These are phyloP conservation scores for Pycnomerus fuliginosus DNA, from an alignment of 2,888 invertebrate species.

Conservation along the genomic window DNA sequence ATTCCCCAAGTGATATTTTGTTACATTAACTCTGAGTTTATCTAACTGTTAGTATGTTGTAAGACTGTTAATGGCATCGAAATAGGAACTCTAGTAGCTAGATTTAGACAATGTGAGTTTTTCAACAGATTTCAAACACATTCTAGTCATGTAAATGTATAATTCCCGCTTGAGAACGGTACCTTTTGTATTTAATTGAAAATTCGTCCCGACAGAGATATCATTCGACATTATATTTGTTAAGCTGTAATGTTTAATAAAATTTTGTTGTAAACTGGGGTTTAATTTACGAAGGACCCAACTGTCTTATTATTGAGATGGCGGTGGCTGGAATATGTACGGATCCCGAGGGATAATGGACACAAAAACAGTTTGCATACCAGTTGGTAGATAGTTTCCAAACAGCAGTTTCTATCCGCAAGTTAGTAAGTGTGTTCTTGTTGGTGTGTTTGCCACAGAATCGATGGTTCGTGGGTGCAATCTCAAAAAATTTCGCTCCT, in stretches of 20 bases:
- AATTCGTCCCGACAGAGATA: constrained; percentile 16
- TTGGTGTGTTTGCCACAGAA: constrained; percentile 10
- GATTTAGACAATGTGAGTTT: constrained; percentile 3
- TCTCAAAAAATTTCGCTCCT: too few species aligned
- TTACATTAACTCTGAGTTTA: constrained; percentile 4
- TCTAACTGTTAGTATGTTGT: constrained; percentile 19
- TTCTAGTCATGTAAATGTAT: constrained; percentile 2
- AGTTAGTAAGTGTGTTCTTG: constrained; percentile 22
- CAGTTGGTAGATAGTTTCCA: constrained; percentile 27
- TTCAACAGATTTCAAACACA: not conserved
- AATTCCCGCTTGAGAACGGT: constrained; percentile 1
- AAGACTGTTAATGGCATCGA: constrained; percentile 34
- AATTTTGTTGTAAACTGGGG: constrained; percentile 10
- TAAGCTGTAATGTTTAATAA: too few species aligned
- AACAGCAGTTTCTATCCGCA: constrained; percentile 19
- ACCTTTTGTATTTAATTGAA: constrained; percentile 18
- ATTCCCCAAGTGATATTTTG: constrained; percentile 10
- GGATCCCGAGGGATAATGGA: constrained; percentile 26
- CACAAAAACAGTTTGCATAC: constrained; percentile 28
- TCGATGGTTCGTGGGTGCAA: too few species aligned
- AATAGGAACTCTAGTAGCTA: constrained; percentile 16
- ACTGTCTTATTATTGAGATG: constrained; percentile 7
- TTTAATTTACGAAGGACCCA: not conserved
- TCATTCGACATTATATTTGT: too few species aligned
- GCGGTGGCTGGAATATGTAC: constrained; percentile 23